A percentile compares a stretch with the other conserved stretches of the same genome.
phyloP scores from a whole-genome alignment of 2,113 vertebrate genomes.

The Oncorhynchus clarkii region DNA sequence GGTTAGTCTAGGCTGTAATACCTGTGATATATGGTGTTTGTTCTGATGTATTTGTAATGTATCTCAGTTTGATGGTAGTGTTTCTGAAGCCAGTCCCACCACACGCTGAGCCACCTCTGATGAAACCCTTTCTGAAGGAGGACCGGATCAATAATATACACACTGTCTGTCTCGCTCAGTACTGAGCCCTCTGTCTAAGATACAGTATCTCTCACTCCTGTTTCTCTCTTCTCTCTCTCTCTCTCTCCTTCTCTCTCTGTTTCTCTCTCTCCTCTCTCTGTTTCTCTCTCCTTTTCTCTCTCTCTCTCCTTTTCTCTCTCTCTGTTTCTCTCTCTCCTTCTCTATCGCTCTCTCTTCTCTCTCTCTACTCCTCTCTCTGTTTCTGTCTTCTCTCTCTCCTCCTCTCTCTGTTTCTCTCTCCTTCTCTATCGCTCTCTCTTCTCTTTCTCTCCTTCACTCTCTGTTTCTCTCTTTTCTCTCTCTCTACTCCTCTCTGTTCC shows the following conservation, averaged over 20 bases:
- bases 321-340: too few species aligned
- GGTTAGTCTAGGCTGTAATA: background rate
- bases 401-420: too few species aligned
- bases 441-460: background rate
- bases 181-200: slow-evolving; percentile 13
- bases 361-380: too few species aligned
- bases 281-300: too few species aligned
- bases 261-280: too few species aligned
- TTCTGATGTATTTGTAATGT: background rate
- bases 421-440: too few species aligned
- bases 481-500: background rate
- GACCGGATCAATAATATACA: slow-evolving; percentile 40
- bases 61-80: background rate
- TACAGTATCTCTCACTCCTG: background rate
- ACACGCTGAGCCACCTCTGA: slow-evolving; percentile 17
- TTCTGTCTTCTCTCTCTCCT: accelerated
- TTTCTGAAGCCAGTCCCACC: background rate
- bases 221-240: too few species aligned
- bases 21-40: background rate
- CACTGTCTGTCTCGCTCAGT: background rate
- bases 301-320: background rate
- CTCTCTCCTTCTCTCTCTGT: too few species aligned
- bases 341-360: accelerated
- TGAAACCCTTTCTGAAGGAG: slow-evolving; percentile 1
- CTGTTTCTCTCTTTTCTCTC: too few species aligned